phyloP scores from a whole-genome alignment of 2,797 vertebrate genomes.

The Orientallactaga sibirica region DNA sequence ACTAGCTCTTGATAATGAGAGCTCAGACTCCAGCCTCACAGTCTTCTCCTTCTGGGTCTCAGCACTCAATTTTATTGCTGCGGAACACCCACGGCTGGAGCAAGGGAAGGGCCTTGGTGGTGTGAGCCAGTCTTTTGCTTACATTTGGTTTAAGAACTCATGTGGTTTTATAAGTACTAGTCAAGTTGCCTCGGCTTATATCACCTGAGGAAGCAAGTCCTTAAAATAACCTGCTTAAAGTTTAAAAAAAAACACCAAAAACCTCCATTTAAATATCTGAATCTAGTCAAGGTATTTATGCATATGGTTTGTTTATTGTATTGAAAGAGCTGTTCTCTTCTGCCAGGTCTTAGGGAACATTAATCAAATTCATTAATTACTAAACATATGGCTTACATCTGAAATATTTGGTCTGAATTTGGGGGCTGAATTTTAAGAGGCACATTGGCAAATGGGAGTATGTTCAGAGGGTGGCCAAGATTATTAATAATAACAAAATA shows the following conservation, averaged over 20 bases:
- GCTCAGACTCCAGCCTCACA: conserved; percentile 76
- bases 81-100: conserved; percentile 75
- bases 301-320: conserved; percentile 58
- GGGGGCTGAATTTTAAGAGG: conserved; percentile 65
- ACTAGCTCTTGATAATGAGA: conserved; percentile 85
- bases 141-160: conserved; percentile 72
- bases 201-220: conserved; percentile 75
- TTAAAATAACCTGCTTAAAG: conserved; percentile 74
- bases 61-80: conserved; percentile 81
- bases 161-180: conserved; percentile 70
- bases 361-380: conserved; percentile 69
- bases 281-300: conserved; percentile 62
- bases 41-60: conserved; percentile 58
- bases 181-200: conserved; percentile 56
- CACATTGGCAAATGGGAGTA: neutral
- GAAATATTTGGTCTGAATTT: conserved; percentile 67
- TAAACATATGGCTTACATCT: conserved; percentile 57
- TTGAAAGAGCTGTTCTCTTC: conserved; percentile 67
- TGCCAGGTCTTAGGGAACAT: conserved; percentile 61
- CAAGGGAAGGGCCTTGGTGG: conserved; percentile 57
- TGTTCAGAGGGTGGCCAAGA: conserved; percentile 51
- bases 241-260: too few relatives aligned
- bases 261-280: conserved; percentile 55
- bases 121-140: conserved; percentile 32
- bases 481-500: conserved; percentile 29